Evolutionary conservation across 2,113 vertebrate species (phyloP).

Genomic region (Progne subis): DNA sequence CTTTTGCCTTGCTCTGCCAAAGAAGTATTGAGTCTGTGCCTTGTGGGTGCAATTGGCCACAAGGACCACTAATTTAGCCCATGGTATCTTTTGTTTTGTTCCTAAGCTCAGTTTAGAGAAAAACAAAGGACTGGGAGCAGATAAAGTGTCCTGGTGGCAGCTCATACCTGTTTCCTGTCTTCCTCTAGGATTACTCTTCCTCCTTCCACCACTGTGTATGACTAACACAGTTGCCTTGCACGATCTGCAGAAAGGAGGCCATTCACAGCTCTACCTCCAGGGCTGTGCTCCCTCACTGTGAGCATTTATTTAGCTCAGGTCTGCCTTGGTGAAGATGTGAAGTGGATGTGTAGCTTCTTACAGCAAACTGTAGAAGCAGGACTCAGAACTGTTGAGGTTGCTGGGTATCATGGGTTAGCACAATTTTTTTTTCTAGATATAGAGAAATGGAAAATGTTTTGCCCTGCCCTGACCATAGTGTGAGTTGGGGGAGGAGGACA

Average conservation of each 20-base stretch:
- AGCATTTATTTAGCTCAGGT: not conserved
- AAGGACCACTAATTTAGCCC: not conserved
- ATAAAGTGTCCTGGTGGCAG: not conserved
- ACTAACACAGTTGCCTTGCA: not conserved
- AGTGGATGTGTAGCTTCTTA: not conserved
- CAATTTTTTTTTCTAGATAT: no score
- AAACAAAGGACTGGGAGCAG: not conserved
- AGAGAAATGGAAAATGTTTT: no score
- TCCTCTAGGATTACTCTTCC: not conserved
- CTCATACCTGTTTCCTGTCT: not conserved
- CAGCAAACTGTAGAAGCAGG: not conserved
- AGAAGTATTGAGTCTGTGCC: not conserved
- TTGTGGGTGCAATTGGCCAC: not conserved
- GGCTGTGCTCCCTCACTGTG: not conserved
- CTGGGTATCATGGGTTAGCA: no score
- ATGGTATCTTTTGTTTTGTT: not conserved
- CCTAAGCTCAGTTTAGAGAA: not conserved
- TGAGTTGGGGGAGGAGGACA: no score
- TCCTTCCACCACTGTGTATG: not conserved
- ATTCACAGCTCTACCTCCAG: not conserved
- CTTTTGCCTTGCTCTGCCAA: not conserved
- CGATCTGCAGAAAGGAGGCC: not conserved
- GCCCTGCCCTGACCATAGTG: no score
- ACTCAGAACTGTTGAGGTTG: rapidly evolving
- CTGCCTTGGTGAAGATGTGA: not conserved